Evolutionary conservation across 1,140 invertebrate species (phyloP), one percentile per base, ranked within the genome.

Genomic region (Zaprionus inermis): DNA sequence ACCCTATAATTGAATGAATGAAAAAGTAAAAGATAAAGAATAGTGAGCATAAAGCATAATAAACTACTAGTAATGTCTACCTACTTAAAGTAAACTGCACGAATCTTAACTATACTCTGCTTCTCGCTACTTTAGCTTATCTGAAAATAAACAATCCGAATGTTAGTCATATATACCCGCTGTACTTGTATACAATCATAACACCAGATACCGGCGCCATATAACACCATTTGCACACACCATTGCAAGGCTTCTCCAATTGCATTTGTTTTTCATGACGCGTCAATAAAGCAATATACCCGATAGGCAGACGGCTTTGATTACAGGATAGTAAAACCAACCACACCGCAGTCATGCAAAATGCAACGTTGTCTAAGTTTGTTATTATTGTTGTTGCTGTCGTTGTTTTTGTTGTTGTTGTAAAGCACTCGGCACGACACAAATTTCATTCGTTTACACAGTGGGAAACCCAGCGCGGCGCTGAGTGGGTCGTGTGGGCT

Each of bases 401-500:
- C 4, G 59, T 41, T 61, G 36, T 28, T 49, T 7, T 38, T 38
- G 52, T 68, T 73, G 63, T 38, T 64, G 46, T 14, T 57, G 65
- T 11, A 71, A 71, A 71, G 60, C 70, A 72, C 70, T 72, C 76
- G 67, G 61, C 76, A 78, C 75, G 75, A 77, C 75, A 77, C 75
- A 77, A 77, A 77, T 74, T 77, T 74, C 59, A 49, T 77, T 70
- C 64, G 64, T 72, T 77, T 77, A 41, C 75, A 73, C 71, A 69
- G 71, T 61, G 66, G 71, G 71, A 69, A 63, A 49, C 44, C 54
- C 28, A 57, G 58, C 46, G 36, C 30, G 28, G 16, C 49, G 28
- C 11, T 54, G 36, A 46, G 69, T 41, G 41, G 56, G 51, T 22
- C 20, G 10, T 4, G n/a, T n/a, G n/a, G n/a, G n/a, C n/a, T n/a